Evolutionary conservation across 30 jellyfish, hydroid and myxozoan species (phyloP).

Genomic region (Cassiopea andromeda): DNA sequence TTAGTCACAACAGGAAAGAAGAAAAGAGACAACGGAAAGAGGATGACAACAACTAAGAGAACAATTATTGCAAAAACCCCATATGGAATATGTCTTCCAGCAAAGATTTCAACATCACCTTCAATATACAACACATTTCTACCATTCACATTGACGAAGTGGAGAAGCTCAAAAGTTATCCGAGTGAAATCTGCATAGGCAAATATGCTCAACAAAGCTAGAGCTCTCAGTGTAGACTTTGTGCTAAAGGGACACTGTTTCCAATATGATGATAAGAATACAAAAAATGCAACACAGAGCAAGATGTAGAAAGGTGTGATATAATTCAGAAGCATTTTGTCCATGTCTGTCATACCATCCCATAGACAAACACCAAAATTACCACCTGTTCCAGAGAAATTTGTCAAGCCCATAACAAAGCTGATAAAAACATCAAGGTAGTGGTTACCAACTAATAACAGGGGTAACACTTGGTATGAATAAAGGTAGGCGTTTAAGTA

Average conservation of each 20-base stretch:
- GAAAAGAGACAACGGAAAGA: constrained; percentile 63
- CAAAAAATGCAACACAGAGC: constrained; percentile 49
- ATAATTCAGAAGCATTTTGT: constrained; percentile 72
- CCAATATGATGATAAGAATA: constrained; percentile 44
- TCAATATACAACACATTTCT: constrained; percentile 42
- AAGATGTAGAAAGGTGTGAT: constrained; percentile 63
- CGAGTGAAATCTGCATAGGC: constrained; percentile 74
- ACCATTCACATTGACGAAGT: constrained; percentile 49
- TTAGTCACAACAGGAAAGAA: constrained; percentile 53
- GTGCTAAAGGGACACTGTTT: constrained; percentile 44
- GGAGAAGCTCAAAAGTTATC: constrained; percentile 76
- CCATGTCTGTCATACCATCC: constrained; percentile 74
- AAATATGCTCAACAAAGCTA: constrained; percentile 68
- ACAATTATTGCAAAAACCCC: constrained; percentile 56
- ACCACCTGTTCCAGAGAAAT: constrained; percentile 85
- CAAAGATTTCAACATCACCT: constrained; percentile 57
- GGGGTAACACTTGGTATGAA: constrained; percentile 78
- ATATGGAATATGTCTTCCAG: constrained; percentile 39
- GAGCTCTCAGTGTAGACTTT: constrained; percentile 26
- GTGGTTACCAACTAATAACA: constrained; percentile 53
- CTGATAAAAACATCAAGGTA: constrained; percentile 52
- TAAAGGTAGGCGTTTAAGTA: constrained; percentile 80
- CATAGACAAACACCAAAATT: constrained; percentile 82
- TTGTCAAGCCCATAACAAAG: constrained; percentile 81
- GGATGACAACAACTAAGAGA: constrained; percentile 35